Evolutionary conservation across 2,888 invertebrate species (phyloP), one percentile per base, ranked within the genome.

Genomic region (Azorinus chamasolen): DNA sequence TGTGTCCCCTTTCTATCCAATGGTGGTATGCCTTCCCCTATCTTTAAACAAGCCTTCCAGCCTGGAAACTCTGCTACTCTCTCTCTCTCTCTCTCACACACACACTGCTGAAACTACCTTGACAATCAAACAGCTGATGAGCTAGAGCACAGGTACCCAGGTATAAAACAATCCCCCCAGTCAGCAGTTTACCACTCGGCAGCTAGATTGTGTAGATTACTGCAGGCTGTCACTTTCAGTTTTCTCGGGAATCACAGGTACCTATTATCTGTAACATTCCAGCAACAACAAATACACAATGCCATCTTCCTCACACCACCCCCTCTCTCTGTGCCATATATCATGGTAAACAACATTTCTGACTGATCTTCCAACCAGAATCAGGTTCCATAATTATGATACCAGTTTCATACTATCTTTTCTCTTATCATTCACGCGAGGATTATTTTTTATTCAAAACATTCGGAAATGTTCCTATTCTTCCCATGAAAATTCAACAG

Each of bases 151-250:
- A 51, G 53, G 53, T 32, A 53, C 32, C 53, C 25, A 53, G 53
- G 27, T 27, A 53, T 14, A 53, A 53, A 25, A 25, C 24, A 53
- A 25, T n/a, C 53, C 54, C 64, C 55, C 74, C 43, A 74, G 63
- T 74, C 74, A 74, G 74, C 74, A 69, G 58, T 69, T 74, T 74
- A 69, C 68, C 74, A 64, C 58, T 74, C 63, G 53, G 22, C 53
- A 22, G 20, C 54, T 48, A 64, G 73, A 73, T 74, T 74, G 57
- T 63, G 45, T 58, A 68, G 74, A 74, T 74, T 69, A 69, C 58
- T 48, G n/a, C 57, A 51, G 45, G 24, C 69, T 69, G 74, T 74
- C 74, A 74, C 74, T 74, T 63, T 58, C 45, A 69, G 43, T 63
- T 71, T 69, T 32, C 32, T 32, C 32, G 5, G 10, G 32, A 32